phyloP scores from a whole-genome alignment of 2,888 invertebrate genomes.

The Carpatolechia fugitivella region DNA sequence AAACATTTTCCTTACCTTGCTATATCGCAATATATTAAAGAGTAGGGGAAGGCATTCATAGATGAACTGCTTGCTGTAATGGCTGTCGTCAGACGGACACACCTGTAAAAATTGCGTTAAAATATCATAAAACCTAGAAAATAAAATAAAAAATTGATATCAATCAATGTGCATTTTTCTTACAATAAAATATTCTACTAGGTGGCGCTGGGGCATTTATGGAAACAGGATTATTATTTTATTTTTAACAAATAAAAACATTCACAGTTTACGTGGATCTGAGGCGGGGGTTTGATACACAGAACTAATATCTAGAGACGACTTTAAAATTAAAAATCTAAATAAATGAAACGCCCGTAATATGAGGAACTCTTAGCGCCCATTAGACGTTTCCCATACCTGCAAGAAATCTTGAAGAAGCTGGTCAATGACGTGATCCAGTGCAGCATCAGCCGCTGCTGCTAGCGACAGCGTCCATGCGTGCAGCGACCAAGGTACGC shows the following conservation, averaged over 20 bases:
- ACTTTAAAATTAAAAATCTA: too few species aligned
- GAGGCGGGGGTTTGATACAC: too few species aligned
- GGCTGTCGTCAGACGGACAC: conserved; percentile 88
- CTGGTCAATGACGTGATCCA: conserved; percentile 93
- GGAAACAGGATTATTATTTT: too few species aligned
- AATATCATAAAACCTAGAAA: too few species aligned
- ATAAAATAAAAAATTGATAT: neutral
- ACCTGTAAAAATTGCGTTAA: conserved; percentile 78
- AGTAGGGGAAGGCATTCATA: conserved; percentile 93
- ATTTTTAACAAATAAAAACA: too few species aligned
- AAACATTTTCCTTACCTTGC: conserved; percentile 82
- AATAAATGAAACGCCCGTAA: too few species aligned
- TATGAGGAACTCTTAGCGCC: neutral
- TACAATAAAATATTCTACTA: too few species aligned
- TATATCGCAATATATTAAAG: conserved; percentile 93
- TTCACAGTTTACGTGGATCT: too few species aligned
- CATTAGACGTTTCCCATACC: conserved; percentile 40
- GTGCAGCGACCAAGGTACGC: conserved; percentile 94
- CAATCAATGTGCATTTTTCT: neutral
- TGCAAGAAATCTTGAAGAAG: conserved; percentile 93
- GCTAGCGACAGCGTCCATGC: conserved; percentile 95
- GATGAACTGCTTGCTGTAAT: conserved; percentile 91
- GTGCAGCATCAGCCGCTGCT: conserved; percentile 89
- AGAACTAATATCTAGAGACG: too few species aligned
- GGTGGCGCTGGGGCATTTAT: too few species aligned